These are phyloP conservation scores for Drosophila heteroneura DNA, from an alignment of 2,888 invertebrate species.

Conservation along the genomic window DNA sequence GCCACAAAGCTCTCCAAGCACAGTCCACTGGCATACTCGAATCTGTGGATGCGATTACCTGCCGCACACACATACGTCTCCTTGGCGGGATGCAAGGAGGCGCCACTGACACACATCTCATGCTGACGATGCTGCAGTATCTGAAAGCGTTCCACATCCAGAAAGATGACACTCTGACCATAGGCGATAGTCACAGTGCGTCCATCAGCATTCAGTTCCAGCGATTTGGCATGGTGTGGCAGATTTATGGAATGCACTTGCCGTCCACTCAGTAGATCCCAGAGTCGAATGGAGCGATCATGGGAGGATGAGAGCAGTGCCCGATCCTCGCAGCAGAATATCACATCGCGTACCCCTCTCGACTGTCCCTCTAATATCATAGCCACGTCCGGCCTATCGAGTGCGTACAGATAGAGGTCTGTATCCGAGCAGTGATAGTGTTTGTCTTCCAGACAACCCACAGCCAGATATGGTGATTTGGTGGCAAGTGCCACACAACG, in stretches of 20 bases:
- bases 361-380: slow-evolving; percentile 90
- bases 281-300: slow-evolving; percentile 94
- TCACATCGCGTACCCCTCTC: slow-evolving; percentile 91
- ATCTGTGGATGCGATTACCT: slow-evolving; percentile 97
- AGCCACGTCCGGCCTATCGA: slow-evolving; percentile 87
- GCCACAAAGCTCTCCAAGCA: slow-evolving; percentile 97
- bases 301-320: slow-evolving; percentile 94
- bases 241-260: slow-evolving; percentile 93
- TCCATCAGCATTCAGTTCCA: slow-evolving; percentile 95
- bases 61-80: slow-evolving; percentile 96
- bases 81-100: slow-evolving; percentile 94
- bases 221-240: slow-evolving; percentile 91
- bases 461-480: slow-evolving; percentile 90
- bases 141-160: slow-evolving; percentile 89
- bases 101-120: slow-evolving; percentile 93
- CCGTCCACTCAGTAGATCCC: slow-evolving; percentile 89
- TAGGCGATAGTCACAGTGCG: slow-evolving; percentile 93
- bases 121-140: slow-evolving; percentile 92
- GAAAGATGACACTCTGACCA: slow-evolving; percentile 88
- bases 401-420: slow-evolving; percentile 93
- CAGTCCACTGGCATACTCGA: slow-evolving; percentile 93
- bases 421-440: slow-evolving; percentile 85
- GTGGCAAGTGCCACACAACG: slow-evolving; percentile 95
- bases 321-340: slow-evolving; percentile 92
- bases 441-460: slow-evolving; percentile 92